These are phyloP conservation scores for Cacatua alba DNA, from an alignment of 2,113 vertebrate genomes.

Conservation along the genomic window DNA sequence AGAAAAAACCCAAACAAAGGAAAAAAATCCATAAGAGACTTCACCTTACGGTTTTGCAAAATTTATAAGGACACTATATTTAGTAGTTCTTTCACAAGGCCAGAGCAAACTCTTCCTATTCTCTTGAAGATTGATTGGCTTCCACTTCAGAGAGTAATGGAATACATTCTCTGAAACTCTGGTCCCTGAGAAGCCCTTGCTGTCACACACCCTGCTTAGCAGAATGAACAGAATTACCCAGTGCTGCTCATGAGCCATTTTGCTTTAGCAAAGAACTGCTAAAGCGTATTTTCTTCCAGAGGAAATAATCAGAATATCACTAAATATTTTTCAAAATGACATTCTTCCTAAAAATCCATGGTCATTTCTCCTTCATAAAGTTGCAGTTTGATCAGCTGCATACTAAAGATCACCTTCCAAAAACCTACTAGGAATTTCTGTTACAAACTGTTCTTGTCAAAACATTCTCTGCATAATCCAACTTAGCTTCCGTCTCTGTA, in stretches of 20 bases:
- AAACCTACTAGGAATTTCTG: neutral
- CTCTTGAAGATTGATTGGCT: neutral
- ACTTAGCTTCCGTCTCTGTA: neutral
- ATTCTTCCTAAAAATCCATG: neutral
- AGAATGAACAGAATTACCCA: neutral
- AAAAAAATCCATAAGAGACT: neutral
- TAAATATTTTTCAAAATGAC: neutral
- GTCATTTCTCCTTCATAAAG: neutral
- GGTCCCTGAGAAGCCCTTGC: neutral
- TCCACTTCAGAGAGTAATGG: neutral
- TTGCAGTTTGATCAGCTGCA: neutral
- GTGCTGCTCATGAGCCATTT: neutral
- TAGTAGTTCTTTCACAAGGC: neutral
- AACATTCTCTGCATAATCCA: neutral
- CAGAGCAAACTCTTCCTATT: neutral
- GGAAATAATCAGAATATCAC: neutral
- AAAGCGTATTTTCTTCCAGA: neutral
- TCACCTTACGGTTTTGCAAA: neutral
- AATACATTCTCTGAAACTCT: neutral
- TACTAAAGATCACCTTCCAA: neutral
- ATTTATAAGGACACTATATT: neutral
- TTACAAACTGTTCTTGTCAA: neutral
- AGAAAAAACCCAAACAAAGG: neutral
- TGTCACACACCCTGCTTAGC: neutral
- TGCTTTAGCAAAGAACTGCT: neutral